Percentiles rank a stretch among this genome's conserved stretches.
Evolutionary conservation across 2,113 vertebrate species (phyloP).

Genomic region (Xiphophorus couchianus): DNA sequence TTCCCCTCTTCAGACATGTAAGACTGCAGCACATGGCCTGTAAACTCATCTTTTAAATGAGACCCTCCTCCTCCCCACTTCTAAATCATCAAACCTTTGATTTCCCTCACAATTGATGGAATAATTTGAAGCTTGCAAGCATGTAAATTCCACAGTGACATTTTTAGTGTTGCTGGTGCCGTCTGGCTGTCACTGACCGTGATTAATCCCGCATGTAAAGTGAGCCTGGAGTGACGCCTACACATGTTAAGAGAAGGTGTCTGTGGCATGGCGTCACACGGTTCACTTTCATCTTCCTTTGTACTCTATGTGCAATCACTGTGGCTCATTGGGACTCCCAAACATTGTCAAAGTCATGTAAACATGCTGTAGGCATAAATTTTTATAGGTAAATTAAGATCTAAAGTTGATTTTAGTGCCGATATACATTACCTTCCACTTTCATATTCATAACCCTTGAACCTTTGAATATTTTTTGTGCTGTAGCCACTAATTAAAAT

Average conservation of each 20-base stretch:
- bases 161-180: slow-evolving; percentile 73
- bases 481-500: too few species aligned
- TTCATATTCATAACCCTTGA: too few species aligned
- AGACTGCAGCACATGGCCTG: slow-evolving; percentile 54
- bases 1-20: slow-evolving; percentile 89
- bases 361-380: neutral
- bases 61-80: slow-evolving; percentile 15
- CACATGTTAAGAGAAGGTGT: slow-evolving; percentile 61
- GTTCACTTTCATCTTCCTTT: slow-evolving; percentile 60
- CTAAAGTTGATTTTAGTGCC: too few species aligned
- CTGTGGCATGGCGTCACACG: slow-evolving; percentile 10
- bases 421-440: too few species aligned
- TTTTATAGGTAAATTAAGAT: neutral
- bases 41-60: slow-evolving; percentile 33
- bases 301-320: slow-evolving; percentile 40
- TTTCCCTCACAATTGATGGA: slow-evolving; percentile 57
- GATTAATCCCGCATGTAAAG: slow-evolving; percentile 71
- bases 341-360: neutral
- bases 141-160: slow-evolving; percentile 69
- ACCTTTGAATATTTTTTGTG: too few species aligned
- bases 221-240: slow-evolving; percentile 57
- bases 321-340: slow-evolving; percentile 12
- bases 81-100: slow-evolving; percentile 59
- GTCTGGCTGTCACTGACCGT: slow-evolving; percentile 73
- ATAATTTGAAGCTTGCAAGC: slow-evolving; percentile 68